Conservation (phyloP, 2,113 vertebrate genomes). For the Sterrhoptilus dennistouni region DNA sequence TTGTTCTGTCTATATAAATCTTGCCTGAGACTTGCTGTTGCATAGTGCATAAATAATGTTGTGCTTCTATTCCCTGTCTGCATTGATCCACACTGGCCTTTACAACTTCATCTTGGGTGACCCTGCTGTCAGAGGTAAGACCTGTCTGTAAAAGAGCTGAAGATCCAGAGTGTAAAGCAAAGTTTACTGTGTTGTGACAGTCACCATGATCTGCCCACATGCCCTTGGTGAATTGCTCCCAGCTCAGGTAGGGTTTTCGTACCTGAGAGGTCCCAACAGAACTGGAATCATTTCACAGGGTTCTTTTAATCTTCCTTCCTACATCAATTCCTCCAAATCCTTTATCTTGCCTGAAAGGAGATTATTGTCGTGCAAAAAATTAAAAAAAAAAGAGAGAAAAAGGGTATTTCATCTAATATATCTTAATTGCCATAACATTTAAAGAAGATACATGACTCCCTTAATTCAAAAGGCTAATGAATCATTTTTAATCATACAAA, state of each 20-base stretch:
- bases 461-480: constrained; percentile 58
- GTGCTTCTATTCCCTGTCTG: not conserved
- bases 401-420: not conserved
- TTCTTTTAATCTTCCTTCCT: not conserved
- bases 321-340: not conserved
- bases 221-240: not conserved
- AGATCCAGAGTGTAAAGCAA: not conserved
- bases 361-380: not conserved
- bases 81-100: constrained; percentile 12
- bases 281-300: not conserved
- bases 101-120: constrained; percentile 13
- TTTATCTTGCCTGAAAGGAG: not conserved
- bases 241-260: not conserved
- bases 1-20: not conserved
- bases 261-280: not conserved
- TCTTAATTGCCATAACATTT: constrained; percentile 72
- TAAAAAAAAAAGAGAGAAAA: not conserved
- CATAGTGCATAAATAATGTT: not conserved
- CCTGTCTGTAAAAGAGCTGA: not conserved
- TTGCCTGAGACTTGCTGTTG: not conserved
- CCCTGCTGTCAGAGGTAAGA: not conserved
- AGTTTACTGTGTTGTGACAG: not conserved
- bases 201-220: accelerated
- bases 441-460: constrained; percentile 50
- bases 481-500: constrained; percentile 69